phyloP scores from a whole-genome alignment of 1,140 invertebrate genomes.

The Drosophila miranda region DNA sequence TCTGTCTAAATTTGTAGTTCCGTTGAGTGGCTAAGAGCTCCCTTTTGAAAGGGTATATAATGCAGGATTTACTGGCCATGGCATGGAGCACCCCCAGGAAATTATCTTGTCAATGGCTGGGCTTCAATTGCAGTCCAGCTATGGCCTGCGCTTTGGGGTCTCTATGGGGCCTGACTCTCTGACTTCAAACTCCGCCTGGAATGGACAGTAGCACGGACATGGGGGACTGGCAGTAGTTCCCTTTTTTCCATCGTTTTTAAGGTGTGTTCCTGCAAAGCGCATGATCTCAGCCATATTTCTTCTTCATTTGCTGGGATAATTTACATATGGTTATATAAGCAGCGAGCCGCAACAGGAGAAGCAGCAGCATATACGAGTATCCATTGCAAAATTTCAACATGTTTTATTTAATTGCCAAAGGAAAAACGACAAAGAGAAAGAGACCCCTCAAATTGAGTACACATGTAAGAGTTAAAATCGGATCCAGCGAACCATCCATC shows the following conservation, averaged over 20 bases:
- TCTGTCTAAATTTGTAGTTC: neutral
- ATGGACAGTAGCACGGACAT: conserved; percentile 46
- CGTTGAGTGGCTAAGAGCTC: neutral
- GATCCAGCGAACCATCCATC: conserved; percentile 21
- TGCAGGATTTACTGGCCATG: conserved; percentile 57
- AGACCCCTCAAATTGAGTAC: conserved; percentile 40
- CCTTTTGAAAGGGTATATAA: conserved; percentile 37
- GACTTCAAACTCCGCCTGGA: conserved; percentile 19
- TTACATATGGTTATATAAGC: conserved; percentile 78
- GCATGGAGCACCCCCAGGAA: conserved; percentile 69
- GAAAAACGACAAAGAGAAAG: conserved; percentile 43
- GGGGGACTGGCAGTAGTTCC: conserved; percentile 34
- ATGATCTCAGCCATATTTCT: conserved; percentile 70
- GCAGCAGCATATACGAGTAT: conserved; percentile 7
- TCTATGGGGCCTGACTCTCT: conserved; percentile 28
- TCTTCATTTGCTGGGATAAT: conserved; percentile 75
- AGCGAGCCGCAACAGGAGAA: neutral
- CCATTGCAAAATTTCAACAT: conserved; percentile 63
- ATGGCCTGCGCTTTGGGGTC: conserved; percentile 41
- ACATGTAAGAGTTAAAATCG: conserved; percentile 59
- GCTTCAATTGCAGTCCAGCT: conserved; percentile 20
- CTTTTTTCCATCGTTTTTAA: conserved; percentile 49
- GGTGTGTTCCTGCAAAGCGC: conserved; percentile 63
- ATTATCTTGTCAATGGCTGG: conserved; percentile 76
- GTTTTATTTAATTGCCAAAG: conserved; percentile 77